phyloP scores from a whole-genome alignment of 2,113 vertebrate genomes.

The Hypocryptadius cinnamomeus region DNA sequence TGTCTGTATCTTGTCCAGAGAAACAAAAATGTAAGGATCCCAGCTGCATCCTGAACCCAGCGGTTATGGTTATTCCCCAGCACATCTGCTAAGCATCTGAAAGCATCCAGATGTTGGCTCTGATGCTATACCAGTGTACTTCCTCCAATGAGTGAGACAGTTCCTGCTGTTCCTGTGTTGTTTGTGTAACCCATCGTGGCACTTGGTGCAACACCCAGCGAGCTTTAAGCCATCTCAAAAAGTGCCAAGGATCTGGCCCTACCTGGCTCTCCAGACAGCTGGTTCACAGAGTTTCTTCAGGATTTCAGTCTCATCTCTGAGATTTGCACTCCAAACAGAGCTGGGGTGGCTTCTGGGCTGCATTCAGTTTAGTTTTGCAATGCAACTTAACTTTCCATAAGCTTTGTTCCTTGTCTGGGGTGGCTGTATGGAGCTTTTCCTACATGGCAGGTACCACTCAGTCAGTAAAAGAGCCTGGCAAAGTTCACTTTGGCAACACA shows the following conservation, averaged over 20 bases:
- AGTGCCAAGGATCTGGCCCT: not conserved
- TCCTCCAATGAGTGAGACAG: not conserved
- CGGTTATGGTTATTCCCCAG: not conserved
- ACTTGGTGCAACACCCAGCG: not conserved
- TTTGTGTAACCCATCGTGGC: not conserved
- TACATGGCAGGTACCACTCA: not conserved
- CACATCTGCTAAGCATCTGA: not conserved
- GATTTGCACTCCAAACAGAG: not conserved
- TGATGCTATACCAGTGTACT: not conserved
- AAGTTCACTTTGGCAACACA: not conserved
- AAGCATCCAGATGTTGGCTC: not conserved
- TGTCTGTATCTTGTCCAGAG: not conserved
- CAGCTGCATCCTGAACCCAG: not conserved
- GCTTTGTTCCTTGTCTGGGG: not conserved
- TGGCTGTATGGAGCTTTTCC: not conserved
- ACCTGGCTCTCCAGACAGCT: not conserved
- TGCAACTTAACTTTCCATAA: not conserved
- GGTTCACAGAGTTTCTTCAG: not conserved
- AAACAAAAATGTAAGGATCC: not conserved
- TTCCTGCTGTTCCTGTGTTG: not conserved
- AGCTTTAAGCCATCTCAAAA: not conserved
- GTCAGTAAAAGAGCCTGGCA: not conserved
- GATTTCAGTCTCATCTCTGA: not conserved
- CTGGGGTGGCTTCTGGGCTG: rapidly evolving
- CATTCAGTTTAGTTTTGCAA: not conserved